A percentile compares a stretch with the other conserved stretches of the same genome.
Evolutionary conservation across 2,797 vertebrate species (phyloP).

Genomic region (Ptychobarbus kaznakovi): DNA sequence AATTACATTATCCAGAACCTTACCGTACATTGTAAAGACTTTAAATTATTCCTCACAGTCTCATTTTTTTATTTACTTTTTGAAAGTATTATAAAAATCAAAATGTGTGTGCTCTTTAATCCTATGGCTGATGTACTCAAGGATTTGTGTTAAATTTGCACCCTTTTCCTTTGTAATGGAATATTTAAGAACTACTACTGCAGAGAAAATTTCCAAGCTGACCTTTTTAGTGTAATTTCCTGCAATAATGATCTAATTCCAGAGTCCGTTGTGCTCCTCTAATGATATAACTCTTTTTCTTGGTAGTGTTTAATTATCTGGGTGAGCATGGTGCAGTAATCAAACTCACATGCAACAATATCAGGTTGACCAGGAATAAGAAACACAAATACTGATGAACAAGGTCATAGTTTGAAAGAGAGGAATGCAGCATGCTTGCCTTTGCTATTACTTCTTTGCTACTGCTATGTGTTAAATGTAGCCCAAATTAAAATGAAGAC

Average conservation of each 20-base stretch:
- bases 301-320: conserved; percentile 55
- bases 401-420: conserved; percentile 38
- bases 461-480: neutral
- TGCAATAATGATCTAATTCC: conserved; percentile 60
- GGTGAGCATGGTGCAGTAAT: conserved; percentile 47
- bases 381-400: conserved; percentile 25
- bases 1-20: too few species aligned
- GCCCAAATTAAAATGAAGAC: neutral
- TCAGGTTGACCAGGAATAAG: conserved; percentile 34
- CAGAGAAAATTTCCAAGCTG: conserved; percentile 43
- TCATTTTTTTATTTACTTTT: neutral
- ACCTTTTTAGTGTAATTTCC: conserved; percentile 59
- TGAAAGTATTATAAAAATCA: neutral
- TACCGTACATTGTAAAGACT: too few species aligned
- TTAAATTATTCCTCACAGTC: neutral
- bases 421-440: neutral
- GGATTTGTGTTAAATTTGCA: neutral
- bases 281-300: conserved; percentile 54
- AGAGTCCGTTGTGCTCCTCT: conserved; percentile 52
- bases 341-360: conserved; percentile 49
- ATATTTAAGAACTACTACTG: conserved; percentile 32
- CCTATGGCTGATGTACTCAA: neutral
- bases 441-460: neutral
- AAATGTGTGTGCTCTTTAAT: neutral
- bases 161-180: neutral